Evolutionary conservation across 2,797 vertebrate genomes (phyloP), one percentile per base, ranked within the genome.

Genomic region (Ptychadena robeensis): DNA sequence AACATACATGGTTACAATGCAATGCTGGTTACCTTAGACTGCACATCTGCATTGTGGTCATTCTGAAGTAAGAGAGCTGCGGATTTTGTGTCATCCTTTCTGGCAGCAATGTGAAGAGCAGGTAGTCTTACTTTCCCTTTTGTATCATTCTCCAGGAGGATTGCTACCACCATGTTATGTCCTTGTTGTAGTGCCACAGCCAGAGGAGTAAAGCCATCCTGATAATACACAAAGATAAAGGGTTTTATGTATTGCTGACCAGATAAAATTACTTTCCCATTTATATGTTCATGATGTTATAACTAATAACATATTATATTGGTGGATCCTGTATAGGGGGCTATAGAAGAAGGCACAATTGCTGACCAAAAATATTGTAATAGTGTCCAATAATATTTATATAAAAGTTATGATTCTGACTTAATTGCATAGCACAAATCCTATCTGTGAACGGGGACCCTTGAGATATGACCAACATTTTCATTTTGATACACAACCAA

Each of bases 181-280:
- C 98, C 98, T 87, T 99, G 98, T 88, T 99, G 98, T 57, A 99
- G 93, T 0, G 98, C 98, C 32, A 99, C 98, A 28, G 97, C 98
- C 53, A 99, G 92, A 3, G 98, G 98, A 31, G 98, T 99, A 88
- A 99, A 99, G 78, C 98, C 98, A 1, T 99, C 98, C 98, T 99
- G 87, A 61, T 0, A 34, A 72, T 32, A 64, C 0, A 73, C 28
- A 53, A 31, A 31, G 25, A 12, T 27, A 71, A 67, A 37, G 18
- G 2, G n/a, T 66, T 25, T 30, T 66, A 66, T 32, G 14, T 32
- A 66, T 34, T 66, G 9, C 15, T 32, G 14, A 34, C 30, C n/a
- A 22, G 30, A 6, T 34, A 34, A 66, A n/a, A 53, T 44, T 15
- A 18, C 18, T 18, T 22, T 15, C 18, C 4, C 18, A 53, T 22